Conservation (phyloP, 37 sponge, comb jelly and placozoan genomes). For the Tethya wilhelma region DNA sequence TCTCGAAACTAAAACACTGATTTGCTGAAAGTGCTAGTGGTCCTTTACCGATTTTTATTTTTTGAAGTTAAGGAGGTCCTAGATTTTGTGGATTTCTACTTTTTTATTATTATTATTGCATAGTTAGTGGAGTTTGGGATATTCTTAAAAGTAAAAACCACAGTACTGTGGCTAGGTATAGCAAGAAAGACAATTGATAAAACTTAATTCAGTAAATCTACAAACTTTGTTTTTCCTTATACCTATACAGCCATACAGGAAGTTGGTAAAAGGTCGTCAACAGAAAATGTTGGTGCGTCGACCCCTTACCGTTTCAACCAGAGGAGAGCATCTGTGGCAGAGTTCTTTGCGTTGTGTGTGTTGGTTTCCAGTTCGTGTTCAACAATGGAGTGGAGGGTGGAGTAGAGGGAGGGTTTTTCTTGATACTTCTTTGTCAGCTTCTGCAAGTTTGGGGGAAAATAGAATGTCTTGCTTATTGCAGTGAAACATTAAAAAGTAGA, state of each 20-base stretch:
- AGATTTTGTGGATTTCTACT: too few species aligned
- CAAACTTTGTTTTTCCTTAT: background rate
- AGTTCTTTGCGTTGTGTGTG: slow-evolving; percentile 47
- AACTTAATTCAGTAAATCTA: background rate
- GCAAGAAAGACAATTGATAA: background rate
- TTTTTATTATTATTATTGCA: too few species aligned
- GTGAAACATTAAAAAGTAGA: too few species aligned
- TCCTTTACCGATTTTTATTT: too few species aligned
- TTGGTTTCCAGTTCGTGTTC: slow-evolving; percentile 48
- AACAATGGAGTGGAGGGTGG: slow-evolving; percentile 79
- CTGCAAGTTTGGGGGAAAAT: too few species aligned
- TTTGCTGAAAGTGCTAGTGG: too few species aligned
- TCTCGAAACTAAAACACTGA: background rate
- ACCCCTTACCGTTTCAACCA: slow-evolving; percentile 85
- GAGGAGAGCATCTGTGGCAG: slow-evolving; percentile 83
- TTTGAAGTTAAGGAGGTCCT: too few species aligned
- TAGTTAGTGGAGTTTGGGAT: too few species aligned
- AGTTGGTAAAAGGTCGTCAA: background rate
- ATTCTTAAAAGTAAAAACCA: too few species aligned
- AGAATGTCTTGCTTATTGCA: too few species aligned
- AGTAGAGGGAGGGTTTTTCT: slow-evolving; percentile 27
- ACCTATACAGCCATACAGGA: background rate
- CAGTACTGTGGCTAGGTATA: too few species aligned
- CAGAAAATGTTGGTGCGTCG: too few species aligned
- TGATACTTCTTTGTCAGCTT: slow-evolving; percentile 60